Base-by-base conservation (phyloP, 1,140 invertebrate species). In the Carcinoscorpius rotundicauda region DNA sequence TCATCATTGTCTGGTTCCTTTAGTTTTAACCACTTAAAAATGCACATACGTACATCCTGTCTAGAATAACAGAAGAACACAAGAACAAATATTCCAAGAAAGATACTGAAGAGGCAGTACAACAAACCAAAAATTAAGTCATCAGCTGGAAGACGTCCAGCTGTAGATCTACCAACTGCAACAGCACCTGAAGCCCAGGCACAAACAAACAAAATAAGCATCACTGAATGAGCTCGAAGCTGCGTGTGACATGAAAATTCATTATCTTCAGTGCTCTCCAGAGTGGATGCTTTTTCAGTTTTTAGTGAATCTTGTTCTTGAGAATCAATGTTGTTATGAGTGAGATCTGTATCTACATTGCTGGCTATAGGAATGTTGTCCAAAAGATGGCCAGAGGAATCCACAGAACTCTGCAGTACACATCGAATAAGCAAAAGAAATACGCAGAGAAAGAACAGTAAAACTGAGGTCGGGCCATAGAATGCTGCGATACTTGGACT, bases 21-120 rank as follows among this genome's bases (percentile, higher is more conserved):
- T 49, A 5, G 49, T 5, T 48, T 29, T 49, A 10, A 48, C 49
- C 59, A 50, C 3, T 4, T 50, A 48, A 48, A 10, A 50, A 60
- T 60, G 49, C 86, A 84, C 0, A 81, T 80, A 61, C 89, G 79
- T 0, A 92, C 87, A 76, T 94, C 91, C 67, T 84, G 88, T 49
- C 91, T 78, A 0, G 87, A 87, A 52, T 93, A 81, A 61, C 88
- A 89, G 73, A 91, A 92, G 75, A 91, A 94, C 58, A 91, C 83
- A 8, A 93, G 74, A 49, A 91, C 85, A 73, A 93, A 94, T n/a
- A 86, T 78, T 0, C 88, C 89, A 60, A 93, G 77, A 9, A 85
- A 77, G 49, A 83, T 82, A 0, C 85, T 81, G 50, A 85, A 85
- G 6, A 87, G 74, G 0, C 85, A 85, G 72, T 89, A 94, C 8